A percentile compares a stretch with the other conserved stretches of the same genome.
phyloP scores from a whole-genome alignment of 2,113 vertebrate genomes.

The Mesocricetus auratus region DNA sequence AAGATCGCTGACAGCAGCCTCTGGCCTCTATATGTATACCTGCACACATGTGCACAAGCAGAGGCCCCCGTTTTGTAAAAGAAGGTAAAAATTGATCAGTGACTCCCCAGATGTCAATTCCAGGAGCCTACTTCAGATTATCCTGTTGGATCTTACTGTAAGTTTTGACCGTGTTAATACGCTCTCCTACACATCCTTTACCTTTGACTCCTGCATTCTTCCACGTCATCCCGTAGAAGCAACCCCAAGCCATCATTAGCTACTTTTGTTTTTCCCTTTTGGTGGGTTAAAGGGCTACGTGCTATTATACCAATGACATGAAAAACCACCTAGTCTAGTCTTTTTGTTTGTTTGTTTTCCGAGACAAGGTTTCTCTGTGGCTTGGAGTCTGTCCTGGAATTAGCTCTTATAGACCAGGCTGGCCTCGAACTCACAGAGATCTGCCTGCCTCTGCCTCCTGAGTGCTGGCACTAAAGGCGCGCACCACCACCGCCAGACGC shows the following conservation, averaged over 20 bases:
- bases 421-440: too few relatives aligned
- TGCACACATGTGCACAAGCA: background rate
- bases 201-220: background rate
- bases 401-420: too few relatives aligned
- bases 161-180: background rate
- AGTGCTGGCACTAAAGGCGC: too few relatives aligned
- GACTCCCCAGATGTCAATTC: background rate
- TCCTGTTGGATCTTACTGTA: background rate
- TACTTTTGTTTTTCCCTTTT: background rate
- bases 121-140: background rate
- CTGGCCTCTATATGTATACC: background rate
- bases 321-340: background rate
- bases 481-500: too few relatives aligned
- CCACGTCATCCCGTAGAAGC: background rate
- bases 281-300: background rate
- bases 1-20: background rate
- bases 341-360: too few relatives aligned
- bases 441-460: too few relatives aligned
- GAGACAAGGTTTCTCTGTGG: too few relatives aligned
- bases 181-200: background rate
- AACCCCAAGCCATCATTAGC: too few relatives aligned
- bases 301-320: background rate
- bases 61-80: background rate
- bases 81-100: background rate
- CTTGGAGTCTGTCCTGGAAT: too few relatives aligned